Percentiles rank a stretch among this genome's conserved stretches.
These are phyloP conservation scores for Drosophila trapezifrons DNA, from an alignment of 1,140 invertebrate genomes.

Conservation along the genomic window DNA sequence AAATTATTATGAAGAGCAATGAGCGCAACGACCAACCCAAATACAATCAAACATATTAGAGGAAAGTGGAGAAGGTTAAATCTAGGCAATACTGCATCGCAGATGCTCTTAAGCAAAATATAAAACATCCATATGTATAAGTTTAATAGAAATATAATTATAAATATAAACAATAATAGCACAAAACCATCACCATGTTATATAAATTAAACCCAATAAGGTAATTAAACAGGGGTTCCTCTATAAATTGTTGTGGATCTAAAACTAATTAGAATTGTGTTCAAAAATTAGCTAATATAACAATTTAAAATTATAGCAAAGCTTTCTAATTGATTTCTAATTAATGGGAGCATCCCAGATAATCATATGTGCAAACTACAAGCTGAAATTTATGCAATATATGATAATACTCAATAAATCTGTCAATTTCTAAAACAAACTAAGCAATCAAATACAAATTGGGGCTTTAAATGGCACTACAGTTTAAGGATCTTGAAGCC, in stretches of 20 bases:
- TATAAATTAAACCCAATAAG: no score
- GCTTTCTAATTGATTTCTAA: not conserved
- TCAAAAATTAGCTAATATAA: not conserved
- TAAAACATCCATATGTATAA: no score
- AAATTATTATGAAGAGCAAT: conserved; percentile 78
- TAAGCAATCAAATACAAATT: conserved; percentile 5
- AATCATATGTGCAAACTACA: not conserved
- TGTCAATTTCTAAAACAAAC: conserved; percentile 1
- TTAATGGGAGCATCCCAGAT: not conserved
- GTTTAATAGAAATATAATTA: no score
- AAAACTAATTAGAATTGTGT: no score
- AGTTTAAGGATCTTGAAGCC: conserved; percentile 14
- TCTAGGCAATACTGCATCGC: not conserved
- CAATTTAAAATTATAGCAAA: not conserved
- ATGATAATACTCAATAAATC: not conserved
- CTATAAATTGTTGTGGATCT: no score
- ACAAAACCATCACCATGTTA: no score
- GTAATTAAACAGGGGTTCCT: no score
- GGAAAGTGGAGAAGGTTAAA: not conserved
- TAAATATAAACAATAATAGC: no score
- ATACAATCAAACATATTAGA: conserved; percentile 55
- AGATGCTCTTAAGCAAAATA: conserved; percentile 7
- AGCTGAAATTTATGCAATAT: not conserved
- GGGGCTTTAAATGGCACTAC: conserved; percentile 9
- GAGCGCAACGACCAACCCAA: conserved; percentile 59